These are phyloP conservation scores for Tadarida brasiliensis DNA, from an alignment of 2,797 vertebrate species.

Conservation along the genomic window DNA sequence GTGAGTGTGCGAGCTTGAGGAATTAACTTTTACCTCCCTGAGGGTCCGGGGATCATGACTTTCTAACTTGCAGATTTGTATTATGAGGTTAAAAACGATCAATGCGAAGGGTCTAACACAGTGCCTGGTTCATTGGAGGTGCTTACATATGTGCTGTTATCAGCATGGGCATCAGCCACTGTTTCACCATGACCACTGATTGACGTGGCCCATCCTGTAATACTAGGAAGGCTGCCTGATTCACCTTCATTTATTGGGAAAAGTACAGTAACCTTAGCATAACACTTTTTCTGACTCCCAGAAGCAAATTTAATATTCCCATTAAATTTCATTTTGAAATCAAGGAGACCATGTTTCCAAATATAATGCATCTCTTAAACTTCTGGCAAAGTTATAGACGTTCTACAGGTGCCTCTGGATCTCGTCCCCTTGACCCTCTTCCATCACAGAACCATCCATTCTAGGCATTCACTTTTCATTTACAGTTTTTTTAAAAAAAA, in stretches of 20 bases:
- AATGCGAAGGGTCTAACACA: background rate
- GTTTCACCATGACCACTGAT: background rate
- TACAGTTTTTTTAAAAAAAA: background rate
- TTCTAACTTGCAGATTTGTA: background rate
- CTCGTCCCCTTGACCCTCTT: background rate
- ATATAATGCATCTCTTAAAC: background rate
- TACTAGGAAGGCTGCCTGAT: background rate
- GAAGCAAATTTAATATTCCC: background rate
- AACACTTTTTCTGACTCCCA: background rate
- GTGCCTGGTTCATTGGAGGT: background rate
- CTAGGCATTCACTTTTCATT: constrained; percentile 8
- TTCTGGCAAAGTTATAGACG: background rate
- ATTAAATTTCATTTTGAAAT: constrained; percentile 5
- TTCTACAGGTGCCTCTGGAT: background rate
- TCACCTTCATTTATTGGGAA: background rate
- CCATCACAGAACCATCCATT: background rate
- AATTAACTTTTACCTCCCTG: background rate
- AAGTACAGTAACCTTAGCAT: background rate
- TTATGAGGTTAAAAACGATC: background rate
- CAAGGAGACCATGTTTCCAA: background rate
- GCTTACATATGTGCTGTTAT: background rate
- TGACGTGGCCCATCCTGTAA: background rate
- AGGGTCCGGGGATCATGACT: background rate
- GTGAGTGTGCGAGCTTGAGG: background rate
- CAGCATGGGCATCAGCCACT: background rate